phyloP scores from a whole-genome alignment of 2,797 vertebrate species.

The Alca torda region DNA sequence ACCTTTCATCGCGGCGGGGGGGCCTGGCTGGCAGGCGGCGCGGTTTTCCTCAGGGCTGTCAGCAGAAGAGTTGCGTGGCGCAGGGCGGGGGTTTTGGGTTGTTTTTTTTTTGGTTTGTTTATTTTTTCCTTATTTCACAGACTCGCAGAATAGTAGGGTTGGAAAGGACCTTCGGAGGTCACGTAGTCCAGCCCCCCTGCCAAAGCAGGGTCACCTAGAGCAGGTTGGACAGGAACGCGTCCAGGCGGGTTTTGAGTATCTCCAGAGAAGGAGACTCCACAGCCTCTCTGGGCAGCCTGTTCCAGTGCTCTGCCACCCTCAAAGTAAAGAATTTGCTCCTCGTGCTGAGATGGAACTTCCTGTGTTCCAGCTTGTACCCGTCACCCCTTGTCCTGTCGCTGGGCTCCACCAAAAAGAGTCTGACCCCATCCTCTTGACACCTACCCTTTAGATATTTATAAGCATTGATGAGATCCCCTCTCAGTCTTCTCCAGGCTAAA shows the following conservation, averaged over 20 bases:
- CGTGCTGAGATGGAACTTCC: neutral
- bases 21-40: conserved; percentile 65
- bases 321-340: neutral
- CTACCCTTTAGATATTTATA: neutral
- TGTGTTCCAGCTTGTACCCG: neutral
- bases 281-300: neutral
- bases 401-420: neutral
- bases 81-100: neutral
- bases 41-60: conserved; percentile 68
- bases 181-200: neutral
- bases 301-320: neutral
- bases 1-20: conserved; percentile 74
- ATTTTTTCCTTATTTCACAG: neutral
- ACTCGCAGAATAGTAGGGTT: neutral
- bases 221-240: neutral
- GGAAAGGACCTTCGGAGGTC: neutral
- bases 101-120: neutral
- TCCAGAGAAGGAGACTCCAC: neutral
- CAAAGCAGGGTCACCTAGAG: neutral
- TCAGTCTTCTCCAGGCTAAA: neutral
- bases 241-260: neutral
- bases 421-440: neutral
- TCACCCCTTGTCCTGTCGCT: neutral
- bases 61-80: conserved; percentile 10
- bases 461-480: neutral